Base-by-base conservation (phyloP, 2,797 vertebrate genomes). In the Eleutherodactylus coqui region DNA sequence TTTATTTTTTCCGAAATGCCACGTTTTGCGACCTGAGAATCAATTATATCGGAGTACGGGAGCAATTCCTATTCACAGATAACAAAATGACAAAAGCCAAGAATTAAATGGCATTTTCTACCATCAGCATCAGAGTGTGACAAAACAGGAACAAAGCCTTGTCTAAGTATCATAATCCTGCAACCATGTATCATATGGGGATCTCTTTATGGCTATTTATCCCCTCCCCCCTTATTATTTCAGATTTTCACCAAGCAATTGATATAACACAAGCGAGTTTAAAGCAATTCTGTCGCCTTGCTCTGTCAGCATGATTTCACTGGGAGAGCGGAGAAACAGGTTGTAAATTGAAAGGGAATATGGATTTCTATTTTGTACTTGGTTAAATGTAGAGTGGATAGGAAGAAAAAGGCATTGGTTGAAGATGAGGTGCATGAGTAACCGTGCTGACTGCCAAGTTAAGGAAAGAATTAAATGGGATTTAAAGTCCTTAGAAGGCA, bases 311-410 rank as follows among this genome's bases (percentile, higher is more conserved):
- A n/a, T 1, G 70, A 62, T 45, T 62, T 75, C 70, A 62, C 70
- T 41, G 51, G 70, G 34, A 27, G 70, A 83, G 70, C 53, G 0
- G 70, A 49, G 55, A 17, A 75, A 83, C 36, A 58, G 51, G 32
- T 29, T 47, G 41, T 38, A 83, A 83, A 83, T 75, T 75, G 82
- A 75, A 83, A 75, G 72, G 70, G 51, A 60, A 75, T 75, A 75
- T 83, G 82, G 82, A 83, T 75, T 83, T 83, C 70, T 70, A 83
- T 83, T 83, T 55, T 75, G 70, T 75, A 60, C 70, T 38, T 43
- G 70, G 41, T 83, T 83, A 45, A 83, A 83, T 58, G 53, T 83
- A 83, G 62, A 83, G 70, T 75, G 72, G 70, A 75, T 47, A 7
- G 38, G 34, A 29, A 75, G 29, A 62, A 75, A n/a, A 58, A 75